phyloP scores from a whole-genome alignment of 2,888 invertebrate species.

The Caenorhabditis drosophilae region DNA sequence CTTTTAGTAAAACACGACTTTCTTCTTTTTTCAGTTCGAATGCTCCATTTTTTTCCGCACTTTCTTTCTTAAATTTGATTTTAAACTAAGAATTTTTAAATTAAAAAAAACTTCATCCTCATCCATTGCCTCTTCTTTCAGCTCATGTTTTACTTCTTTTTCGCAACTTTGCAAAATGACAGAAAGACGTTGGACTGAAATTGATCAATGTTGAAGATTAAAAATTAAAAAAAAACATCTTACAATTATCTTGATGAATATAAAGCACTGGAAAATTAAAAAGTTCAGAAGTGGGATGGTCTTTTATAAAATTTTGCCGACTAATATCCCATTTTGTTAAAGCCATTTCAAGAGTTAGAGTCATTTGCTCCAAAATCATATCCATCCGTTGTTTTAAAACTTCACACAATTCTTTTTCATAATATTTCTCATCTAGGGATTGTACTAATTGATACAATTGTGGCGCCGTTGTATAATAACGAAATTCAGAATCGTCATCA shows the following conservation, averaged over 20 bases:
- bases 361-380: conserved; percentile 56
- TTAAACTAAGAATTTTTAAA: too few species aligned
- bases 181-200: not conserved
- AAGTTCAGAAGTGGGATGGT: too few species aligned
- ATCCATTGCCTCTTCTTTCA: not conserved
- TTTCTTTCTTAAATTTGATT: conserved; percentile 3
- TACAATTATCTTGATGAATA: conserved; percentile 38
- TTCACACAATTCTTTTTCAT: conserved; percentile 50
- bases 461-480: conserved; percentile 87
- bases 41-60: conserved; percentile 1
- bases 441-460: conserved; percentile 78
- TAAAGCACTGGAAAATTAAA: conserved; percentile 11
- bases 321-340: conserved; percentile 33
- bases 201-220: not conserved
- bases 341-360: conserved; percentile 57
- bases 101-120: too few species aligned
- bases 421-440: conserved; percentile 46
- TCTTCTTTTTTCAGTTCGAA: conserved; percentile 16
- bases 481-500: conserved; percentile 75
- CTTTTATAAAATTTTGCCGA: too few species aligned
- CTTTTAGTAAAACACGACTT: not conserved
- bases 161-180: too few species aligned
- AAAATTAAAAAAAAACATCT: conserved; percentile 12
- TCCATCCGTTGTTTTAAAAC: conserved; percentile 38
- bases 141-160: not conserved